Percentiles rank a stretch among this genome's conserved stretches.
These are phyloP conservation scores for Lepetodrilus schrolli DNA, from an alignment of 2,888 invertebrate genomes.

Conservation along the genomic window DNA sequence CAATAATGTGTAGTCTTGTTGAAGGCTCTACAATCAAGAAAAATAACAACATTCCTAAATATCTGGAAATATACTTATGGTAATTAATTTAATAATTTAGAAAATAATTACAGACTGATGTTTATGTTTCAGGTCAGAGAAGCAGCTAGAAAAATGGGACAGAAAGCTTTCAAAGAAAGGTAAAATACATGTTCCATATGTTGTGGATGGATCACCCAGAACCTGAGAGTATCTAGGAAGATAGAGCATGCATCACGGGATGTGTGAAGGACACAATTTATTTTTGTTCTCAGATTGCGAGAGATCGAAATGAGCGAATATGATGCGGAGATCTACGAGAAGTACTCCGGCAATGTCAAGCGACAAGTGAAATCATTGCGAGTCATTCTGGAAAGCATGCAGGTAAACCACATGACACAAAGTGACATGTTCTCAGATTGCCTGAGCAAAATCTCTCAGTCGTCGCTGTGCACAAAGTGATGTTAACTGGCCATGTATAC, in stretches of 20 bases:
- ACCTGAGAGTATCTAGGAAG: no score
- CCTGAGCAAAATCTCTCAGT: no score
- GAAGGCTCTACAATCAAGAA: no score
- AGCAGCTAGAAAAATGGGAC: conserved; percentile 94
- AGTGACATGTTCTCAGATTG: not conserved
- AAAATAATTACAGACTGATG: no score
- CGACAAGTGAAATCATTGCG: conserved; percentile 89
- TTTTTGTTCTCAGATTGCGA: conserved; percentile 78
- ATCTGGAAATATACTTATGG: no score
- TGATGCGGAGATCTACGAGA: conserved; percentile 90
- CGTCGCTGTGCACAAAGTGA: not conserved
- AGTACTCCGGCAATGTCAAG: conserved; percentile 83
- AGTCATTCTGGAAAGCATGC: conserved; percentile 88
- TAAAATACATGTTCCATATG: conserved; percentile 23
- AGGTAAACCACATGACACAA: conserved; percentile 77
- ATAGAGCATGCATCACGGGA: no score
- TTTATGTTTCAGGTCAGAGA: conserved; percentile 81
- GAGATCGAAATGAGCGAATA: conserved; percentile 97
- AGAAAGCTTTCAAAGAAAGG: conserved; percentile 88
- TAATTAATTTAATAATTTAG: no score
- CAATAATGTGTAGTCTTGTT: no score
- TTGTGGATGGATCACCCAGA: not conserved
- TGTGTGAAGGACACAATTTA: no score
- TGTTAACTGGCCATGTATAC: not conserved
- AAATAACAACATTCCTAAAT: no score